phyloP scores from a whole-genome alignment of 1,140 invertebrate species.

The Chironomus tepperi region DNA sequence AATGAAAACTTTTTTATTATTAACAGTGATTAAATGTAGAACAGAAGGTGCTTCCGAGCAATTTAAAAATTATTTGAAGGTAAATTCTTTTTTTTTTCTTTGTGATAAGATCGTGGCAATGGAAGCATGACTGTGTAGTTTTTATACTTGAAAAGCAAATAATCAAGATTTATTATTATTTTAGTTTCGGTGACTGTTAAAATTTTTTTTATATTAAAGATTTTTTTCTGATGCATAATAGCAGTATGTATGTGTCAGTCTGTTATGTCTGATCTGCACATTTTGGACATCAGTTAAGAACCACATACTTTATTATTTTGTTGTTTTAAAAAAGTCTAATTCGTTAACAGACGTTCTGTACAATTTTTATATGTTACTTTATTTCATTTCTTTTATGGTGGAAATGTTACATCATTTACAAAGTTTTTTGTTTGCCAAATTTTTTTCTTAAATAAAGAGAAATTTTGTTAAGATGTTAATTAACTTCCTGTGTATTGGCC shows the following conservation, averaged over 20 bases:
- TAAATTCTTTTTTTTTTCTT: not conserved
- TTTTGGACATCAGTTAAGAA: too few species aligned
- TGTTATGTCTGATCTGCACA: too few species aligned
- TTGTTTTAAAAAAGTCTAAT: too few species aligned
- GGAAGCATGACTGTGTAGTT: too few species aligned
- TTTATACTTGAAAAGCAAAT: too few species aligned
- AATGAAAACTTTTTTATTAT: not conserved
- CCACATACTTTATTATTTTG: too few species aligned
- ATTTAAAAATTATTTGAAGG: not conserved
- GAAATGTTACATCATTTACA: constrained; percentile 8
- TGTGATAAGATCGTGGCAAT: not conserved
- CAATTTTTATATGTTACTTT: not conserved
- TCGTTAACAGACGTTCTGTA: too few species aligned
- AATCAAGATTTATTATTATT: too few species aligned
- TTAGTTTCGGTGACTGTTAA: too few species aligned
- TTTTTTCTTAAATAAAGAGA: not conserved
- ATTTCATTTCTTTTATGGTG: constrained; percentile 1
- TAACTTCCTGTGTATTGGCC: not conserved
- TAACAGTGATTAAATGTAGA: constrained; percentile 2
- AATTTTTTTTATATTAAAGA: too few species aligned
- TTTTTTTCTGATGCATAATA: too few species aligned
- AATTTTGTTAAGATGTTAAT: not conserved
- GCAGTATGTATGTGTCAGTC: too few species aligned
- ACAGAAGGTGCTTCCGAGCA: not conserved
- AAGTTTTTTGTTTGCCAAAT: constrained; percentile 11